Evolutionary conservation across 2,113 vertebrate genomes (phyloP).

Genomic region (Odocoileus virginianus): DNA sequence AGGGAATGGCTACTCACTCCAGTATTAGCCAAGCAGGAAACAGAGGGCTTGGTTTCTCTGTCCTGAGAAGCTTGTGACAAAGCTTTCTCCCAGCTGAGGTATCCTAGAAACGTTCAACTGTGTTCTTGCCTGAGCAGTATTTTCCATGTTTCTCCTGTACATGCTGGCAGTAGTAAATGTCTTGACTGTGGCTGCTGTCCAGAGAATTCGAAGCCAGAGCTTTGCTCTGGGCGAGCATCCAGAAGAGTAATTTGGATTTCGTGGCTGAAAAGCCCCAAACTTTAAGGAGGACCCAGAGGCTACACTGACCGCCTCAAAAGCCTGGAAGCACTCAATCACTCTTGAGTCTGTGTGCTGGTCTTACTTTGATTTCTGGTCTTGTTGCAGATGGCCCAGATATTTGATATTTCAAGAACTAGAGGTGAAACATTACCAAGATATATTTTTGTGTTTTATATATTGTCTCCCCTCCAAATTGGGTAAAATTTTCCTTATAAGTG

Average conservation of each 20-base stretch:
- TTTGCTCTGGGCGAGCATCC: constrained; percentile 72
- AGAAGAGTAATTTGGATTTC: constrained; percentile 70
- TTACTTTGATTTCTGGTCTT: not conserved
- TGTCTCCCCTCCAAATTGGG: not conserved
- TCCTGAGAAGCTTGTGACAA: constrained; percentile 18
- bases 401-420: not conserved
- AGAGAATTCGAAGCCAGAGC: constrained; percentile 72
- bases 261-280: constrained; percentile 45
- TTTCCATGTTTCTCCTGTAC: constrained; percentile 78
- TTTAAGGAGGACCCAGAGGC: constrained; percentile 79
- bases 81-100: constrained; percentile 33
- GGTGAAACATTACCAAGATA: no score
- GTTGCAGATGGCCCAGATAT: not conserved
- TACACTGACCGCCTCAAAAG: not conserved
- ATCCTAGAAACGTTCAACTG: constrained; percentile 52
- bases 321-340: not conserved
- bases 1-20: not conserved
- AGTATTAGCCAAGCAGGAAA: constrained; percentile 25
- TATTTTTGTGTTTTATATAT: not conserved
- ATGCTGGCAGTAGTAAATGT: constrained; percentile 63
- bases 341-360: not conserved
- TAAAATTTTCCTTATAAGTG: not conserved
- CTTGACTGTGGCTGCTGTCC: constrained; percentile 68
- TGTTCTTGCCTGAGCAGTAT: constrained; percentile 66
- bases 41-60: not conserved